A percentile compares a stretch with the other conserved stretches of the same genome.
phyloP scores from a whole-genome alignment of 2,113 vertebrate genomes.

The Heterochromis multidens region DNA sequence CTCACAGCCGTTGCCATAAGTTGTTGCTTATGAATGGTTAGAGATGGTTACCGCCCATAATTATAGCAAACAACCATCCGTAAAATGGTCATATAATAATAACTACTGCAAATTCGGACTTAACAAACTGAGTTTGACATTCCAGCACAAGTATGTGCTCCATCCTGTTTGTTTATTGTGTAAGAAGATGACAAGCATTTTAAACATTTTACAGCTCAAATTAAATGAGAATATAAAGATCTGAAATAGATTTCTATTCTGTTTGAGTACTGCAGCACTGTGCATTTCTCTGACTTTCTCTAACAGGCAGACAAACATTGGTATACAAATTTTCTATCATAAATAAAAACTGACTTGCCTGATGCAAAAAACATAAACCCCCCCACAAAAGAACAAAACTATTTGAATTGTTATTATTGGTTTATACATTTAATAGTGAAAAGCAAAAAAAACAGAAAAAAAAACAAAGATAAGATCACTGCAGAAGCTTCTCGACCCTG shows the following conservation, averaged over 20 bases:
- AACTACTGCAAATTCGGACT: background rate
- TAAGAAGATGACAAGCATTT: background rate
- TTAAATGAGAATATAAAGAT: background rate
- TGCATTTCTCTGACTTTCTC: background rate
- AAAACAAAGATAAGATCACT: background rate
- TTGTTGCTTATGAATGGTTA: background rate
- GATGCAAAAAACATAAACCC: no score
- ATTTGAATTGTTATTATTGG: no score
- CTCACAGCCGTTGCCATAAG: background rate
- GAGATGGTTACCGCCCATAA: background rate
- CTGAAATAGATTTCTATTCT: background rate
- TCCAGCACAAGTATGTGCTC: background rate
- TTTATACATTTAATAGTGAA: background rate
- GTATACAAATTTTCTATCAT: no score
- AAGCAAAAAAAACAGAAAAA: accelerated
- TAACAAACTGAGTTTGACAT: background rate
- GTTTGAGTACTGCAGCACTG: background rate
- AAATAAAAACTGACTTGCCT: background rate
- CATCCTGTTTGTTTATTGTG: background rate
- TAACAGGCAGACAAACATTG: background rate
- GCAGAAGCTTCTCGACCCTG: background rate
- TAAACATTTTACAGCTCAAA: background rate
- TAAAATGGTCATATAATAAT: background rate
- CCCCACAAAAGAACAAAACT: no score
- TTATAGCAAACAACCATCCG: background rate